Conservation (phyloP, 2,888 invertebrate genomes). For the Tortricodes alternella region DNA sequence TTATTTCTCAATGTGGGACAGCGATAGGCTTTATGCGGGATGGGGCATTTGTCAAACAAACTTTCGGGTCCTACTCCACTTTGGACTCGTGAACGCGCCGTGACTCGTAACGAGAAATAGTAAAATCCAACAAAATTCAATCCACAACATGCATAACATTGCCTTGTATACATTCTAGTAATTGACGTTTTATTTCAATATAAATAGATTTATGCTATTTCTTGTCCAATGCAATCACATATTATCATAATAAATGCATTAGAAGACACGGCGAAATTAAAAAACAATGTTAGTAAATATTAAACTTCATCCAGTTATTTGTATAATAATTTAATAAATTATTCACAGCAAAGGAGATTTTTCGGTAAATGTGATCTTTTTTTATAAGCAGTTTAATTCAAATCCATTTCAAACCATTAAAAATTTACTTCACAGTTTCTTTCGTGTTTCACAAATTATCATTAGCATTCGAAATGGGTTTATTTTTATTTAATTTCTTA, state of each 20-base stretch:
- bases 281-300: too few species aligned
- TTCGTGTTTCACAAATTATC: too few species aligned
- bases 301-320: too few species aligned
- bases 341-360: too few species aligned
- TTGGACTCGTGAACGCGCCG: slow-evolving; percentile 36
- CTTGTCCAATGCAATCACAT: neutral
- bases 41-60: slow-evolving; percentile 43
- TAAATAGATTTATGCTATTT: neutral
- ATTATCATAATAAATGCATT: neutral
- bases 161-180: neutral
- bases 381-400: too few species aligned
- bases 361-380: too few species aligned
- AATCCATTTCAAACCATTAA: too few species aligned
- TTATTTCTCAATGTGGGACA: slow-evolving; percentile 30
- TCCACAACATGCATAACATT: neutral
- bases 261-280: too few species aligned
- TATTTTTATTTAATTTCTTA: too few species aligned
- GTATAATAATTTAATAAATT: too few species aligned
- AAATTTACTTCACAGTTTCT: too few species aligned
- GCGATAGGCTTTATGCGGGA: slow-evolving; percentile 30
- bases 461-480: too few species aligned
- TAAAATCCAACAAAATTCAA: slow-evolving; percentile 37
- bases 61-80: slow-evolving; percentile 42
- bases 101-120: slow-evolving; percentile 48
- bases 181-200: slow-evolving; percentile 5